Conservation (phyloP, 1,140 invertebrate species). For the Colletes latitarsis region DNA sequence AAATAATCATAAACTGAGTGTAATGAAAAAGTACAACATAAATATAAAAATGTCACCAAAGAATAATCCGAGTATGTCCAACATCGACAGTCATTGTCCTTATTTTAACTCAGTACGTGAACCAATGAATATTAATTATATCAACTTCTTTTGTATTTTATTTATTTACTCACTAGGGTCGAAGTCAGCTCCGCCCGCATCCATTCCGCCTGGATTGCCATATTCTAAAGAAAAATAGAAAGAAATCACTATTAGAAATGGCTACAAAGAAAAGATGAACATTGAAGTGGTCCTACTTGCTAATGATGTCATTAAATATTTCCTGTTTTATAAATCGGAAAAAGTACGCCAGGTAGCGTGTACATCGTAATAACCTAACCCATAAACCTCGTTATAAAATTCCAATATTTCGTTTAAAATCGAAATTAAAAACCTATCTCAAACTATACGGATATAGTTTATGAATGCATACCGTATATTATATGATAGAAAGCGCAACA, state of each 20-base stretch:
- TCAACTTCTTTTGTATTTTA: not conserved
- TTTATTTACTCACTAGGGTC: conserved; percentile 77
- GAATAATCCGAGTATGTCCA: too few species aligned
- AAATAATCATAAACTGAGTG: conserved; percentile 1
- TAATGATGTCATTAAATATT: not conserved
- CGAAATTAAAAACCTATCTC: not conserved
- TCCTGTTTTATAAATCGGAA: not conserved
- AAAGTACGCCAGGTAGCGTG: conserved; percentile 5
- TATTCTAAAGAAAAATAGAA: conserved; percentile 74
- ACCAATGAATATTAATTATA: not conserved
- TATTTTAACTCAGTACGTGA: too few species aligned
- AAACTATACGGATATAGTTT: not conserved
- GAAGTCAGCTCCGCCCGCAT: conserved; percentile 79
- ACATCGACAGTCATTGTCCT: too few species aligned
- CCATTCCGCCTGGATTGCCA: conserved; percentile 79
- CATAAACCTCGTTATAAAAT: not conserved
- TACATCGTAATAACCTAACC: conserved; percentile 8
- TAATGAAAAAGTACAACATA: not conserved
- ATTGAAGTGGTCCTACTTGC: not conserved
- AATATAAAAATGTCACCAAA: not conserved
- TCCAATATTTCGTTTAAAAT: not conserved
- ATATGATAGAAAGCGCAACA: not conserved
- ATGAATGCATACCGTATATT: not conserved
- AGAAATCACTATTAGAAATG: conserved; percentile 4
- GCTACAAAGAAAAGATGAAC: not conserved